Base-by-base conservation (phyloP, 2,797 vertebrate genomes). In the Gouania willdenowi region DNA sequence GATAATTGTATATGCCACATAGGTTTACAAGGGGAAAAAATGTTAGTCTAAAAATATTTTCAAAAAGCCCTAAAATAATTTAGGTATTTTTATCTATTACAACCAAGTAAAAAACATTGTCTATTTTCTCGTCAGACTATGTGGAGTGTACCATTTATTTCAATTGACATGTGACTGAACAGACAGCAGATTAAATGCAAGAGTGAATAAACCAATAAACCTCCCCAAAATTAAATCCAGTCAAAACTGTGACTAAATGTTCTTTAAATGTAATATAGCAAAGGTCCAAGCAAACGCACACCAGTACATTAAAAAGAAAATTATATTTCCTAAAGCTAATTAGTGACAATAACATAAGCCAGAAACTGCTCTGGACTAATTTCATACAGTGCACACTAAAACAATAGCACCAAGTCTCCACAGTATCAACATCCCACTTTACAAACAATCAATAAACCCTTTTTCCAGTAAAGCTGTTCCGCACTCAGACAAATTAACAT, bases 391-490 rank as follows among this genome's bases (percentile, higher is more conserved):
- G 61, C 63, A 65, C 33, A 69, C 26, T 81, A 82, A 84, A 84
- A 81, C 86, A 84, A 86, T 75, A 74, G 41, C 74, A 71, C 32
- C 57, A 26, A 43, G 52, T 43, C 67, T 73, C 46, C 29, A 37
- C 59, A 37, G 67, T 45, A 71, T 75, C 69, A 70, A 75, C 79
- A 79, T 73, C 61, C 47, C 82, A 68, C 59, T 77, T 69, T 65
- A 77, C 82, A 77, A 76, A 72, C 67, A 84, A 46, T 63, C 64
- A 57, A 7, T 20, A 56, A 65, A 76, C 33, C 32, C 34, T 57
- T 68, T 79, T 82, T 82, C 79, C 81, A 75, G 66, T 66, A 58
- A 71, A 78, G 66, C 59, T 44, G 66, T 75, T 77, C 61, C 54
- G 66, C 27, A 15, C 26, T 33, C 14, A 61, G 41, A 75, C 66